Evolutionary conservation across 2,888 invertebrate genomes (phyloP), one percentile per base, ranked within the genome.

Genomic region (Campopleginae sp.): DNA sequence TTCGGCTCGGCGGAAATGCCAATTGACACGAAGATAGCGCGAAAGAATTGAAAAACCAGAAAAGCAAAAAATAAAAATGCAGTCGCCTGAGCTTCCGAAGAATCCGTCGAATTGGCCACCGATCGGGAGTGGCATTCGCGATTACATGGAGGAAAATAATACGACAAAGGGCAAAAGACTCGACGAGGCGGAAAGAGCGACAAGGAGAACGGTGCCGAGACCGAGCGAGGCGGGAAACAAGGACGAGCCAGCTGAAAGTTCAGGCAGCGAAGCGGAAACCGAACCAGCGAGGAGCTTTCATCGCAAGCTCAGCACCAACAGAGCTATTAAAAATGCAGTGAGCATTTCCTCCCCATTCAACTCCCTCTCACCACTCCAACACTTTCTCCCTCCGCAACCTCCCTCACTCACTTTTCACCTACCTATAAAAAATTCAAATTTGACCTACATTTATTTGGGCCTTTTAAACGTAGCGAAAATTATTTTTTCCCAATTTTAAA

Each of bases 181-280:
- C 66, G 68, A 71, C 71, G 71, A 84, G 54, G 76, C 63, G 80
- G 79, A 79, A 79, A 27, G 14, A 58, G 27, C 58, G 63, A 63
- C n/a, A n/a, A 31, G 33, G 1, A 33, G 17, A 31, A 31, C 63
- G 65, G 10, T 33, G 54, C 71, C 38, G 10, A 74, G 68, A 71
- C 44, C 51, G 54, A 76, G 51, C 71, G 82, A 76, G 79, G 65
- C 80, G 81, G 54, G 77, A 58, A 84, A 74, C 82, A 81, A 88
- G 92, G 84, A 82, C 46, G 86, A 87, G 31, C 75, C 66, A 86
- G 96, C 96, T 88, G 96, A 96, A 88, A 96, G 96, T 85, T 96
- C 97, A 46, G 97, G 97, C 93, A 97, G 97, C 94, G 98, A 98
- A 93, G 96, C 96, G 94, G 97, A 97, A 93, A 96, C 96, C 82